Conservation (phyloP, 1,140 invertebrate genomes). For the Halyomorpha halys region DNA sequence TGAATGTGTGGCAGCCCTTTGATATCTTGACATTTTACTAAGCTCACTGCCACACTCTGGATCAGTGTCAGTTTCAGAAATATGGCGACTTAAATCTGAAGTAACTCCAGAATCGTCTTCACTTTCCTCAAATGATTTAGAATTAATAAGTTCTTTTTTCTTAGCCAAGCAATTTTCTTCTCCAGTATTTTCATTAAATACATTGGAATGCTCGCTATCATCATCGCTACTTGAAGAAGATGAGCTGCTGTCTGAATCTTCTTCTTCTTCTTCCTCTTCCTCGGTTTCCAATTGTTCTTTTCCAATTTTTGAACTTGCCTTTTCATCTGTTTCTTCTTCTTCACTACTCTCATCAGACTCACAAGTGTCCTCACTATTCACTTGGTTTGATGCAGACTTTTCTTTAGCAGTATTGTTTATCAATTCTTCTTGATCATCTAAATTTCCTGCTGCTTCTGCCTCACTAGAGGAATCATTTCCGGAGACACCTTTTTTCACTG, state of each 20-base stretch:
- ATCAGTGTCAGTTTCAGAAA: constrained; percentile 55
- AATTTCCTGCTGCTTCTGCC: constrained; percentile 1
- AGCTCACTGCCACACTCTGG: constrained; percentile 44
- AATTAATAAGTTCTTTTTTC: constrained; percentile 8
- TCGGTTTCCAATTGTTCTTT: constrained; percentile 20
- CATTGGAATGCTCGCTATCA: constrained; percentile 18
- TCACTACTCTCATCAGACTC: constrained; percentile 15
- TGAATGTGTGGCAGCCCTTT: constrained; percentile 60
- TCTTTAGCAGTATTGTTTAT: constrained; percentile 23
- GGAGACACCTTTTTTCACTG: constrained; percentile 28
- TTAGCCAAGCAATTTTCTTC: neutral
- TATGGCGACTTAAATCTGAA: constrained; percentile 54
- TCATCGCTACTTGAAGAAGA: constrained; percentile 26
- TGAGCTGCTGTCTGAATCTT: constrained; percentile 21
- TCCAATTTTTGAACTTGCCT: constrained; percentile 20
- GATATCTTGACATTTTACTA: constrained; percentile 48
- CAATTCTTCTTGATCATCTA: neutral
- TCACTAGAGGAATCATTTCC: constrained; percentile 24
- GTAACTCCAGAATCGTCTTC: constrained; percentile 62
- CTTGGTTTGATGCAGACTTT: constrained; percentile 20
- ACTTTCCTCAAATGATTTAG: constrained; percentile 42
- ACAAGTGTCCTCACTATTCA: neutral
- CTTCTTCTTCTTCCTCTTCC: constrained; percentile 21
- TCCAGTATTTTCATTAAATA: neutral
- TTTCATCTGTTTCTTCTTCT: constrained; percentile 27